phyloP scores from a whole-genome alignment of 1,140 invertebrate species.

The Neuroterus valhalla region DNA sequence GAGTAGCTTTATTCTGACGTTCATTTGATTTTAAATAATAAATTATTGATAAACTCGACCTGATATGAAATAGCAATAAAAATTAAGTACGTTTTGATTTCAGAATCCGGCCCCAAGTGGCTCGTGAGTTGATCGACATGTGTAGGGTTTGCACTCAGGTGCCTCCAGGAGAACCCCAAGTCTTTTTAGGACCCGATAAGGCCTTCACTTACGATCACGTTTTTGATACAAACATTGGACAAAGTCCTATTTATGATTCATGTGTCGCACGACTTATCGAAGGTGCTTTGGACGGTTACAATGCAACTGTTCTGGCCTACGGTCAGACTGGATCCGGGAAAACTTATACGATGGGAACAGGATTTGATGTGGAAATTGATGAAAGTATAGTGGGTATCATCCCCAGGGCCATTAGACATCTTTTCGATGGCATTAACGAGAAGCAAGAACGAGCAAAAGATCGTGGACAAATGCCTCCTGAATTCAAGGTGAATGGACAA shows the following conservation, averaged over 20 bases:
- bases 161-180: slow-evolving; percentile 90
- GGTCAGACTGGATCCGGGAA: slow-evolving; percentile 98
- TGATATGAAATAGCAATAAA: no score
- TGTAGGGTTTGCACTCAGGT: slow-evolving; percentile 94
- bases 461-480: slow-evolving; percentile 80
- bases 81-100: slow-evolving; percentile 50
- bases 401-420: slow-evolving; percentile 92
- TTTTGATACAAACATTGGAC: slow-evolving; percentile 86
- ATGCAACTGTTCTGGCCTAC: slow-evolving; percentile 97
- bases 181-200: slow-evolving; percentile 94
- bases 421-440: slow-evolving; percentile 89
- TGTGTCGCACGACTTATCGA: slow-evolving; percentile 91
- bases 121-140: slow-evolving; percentile 94
- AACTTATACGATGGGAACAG: slow-evolving; percentile 99
- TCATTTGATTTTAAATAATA: no score
- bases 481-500: slow-evolving; percentile 74
- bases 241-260: slow-evolving; percentile 89
- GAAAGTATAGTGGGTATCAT: slow-evolving; percentile 87
- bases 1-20: no score
- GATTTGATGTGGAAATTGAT: slow-evolving; percentile 89
- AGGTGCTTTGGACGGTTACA: slow-evolving; percentile 92
- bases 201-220: slow-evolving; percentile 98
- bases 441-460: slow-evolving; percentile 79
- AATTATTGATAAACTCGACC: slow-evolving; percentile 26
- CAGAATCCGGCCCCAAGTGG: slow-evolving; percentile 96